These are phyloP conservation scores for Agelas oroides DNA, from an alignment of 37 sponge, comb jelly and placozoan species.

Conservation along the genomic window DNA sequence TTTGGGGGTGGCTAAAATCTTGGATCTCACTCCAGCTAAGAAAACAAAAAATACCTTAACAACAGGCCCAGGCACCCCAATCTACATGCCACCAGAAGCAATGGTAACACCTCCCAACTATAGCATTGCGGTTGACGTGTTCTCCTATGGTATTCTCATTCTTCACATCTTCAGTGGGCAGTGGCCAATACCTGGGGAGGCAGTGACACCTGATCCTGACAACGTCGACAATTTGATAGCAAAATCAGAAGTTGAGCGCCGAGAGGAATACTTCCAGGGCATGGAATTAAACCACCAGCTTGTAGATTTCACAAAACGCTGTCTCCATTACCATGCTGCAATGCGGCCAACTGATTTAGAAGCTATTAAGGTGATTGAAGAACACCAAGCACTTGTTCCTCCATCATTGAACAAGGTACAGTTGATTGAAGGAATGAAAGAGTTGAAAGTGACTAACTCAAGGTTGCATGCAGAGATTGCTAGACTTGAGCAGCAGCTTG, in stretches of 20 bases:
- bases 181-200: conserved; percentile 16
- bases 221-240: neutral
- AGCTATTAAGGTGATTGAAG: too few species aligned
- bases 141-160: conserved; percentile 38
- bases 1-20: conserved; percentile 14
- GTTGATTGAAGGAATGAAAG: too few species aligned
- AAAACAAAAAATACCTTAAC: neutral
- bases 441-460: too few species aligned
- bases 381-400: too few species aligned
- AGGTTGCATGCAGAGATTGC: too few species aligned
- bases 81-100: conserved; percentile 56
- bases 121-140: conserved; percentile 7
- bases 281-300: neutral
- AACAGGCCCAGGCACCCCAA: conserved; percentile 15
- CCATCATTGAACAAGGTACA: too few species aligned
- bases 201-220: neutral
- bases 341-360: neutral
- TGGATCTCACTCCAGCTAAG: conserved; percentile 4
- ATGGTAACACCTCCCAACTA: neutral
- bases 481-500: too few species aligned
- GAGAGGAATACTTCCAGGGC: neutral
- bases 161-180: conserved; percentile 27
- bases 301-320: neutral
- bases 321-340: neutral
- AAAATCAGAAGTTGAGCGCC: conserved; percentile 1